These are phyloP conservation scores for Tenthredo notha DNA, from an alignment of 2,888 invertebrate species.

Conservation along the genomic window DNA sequence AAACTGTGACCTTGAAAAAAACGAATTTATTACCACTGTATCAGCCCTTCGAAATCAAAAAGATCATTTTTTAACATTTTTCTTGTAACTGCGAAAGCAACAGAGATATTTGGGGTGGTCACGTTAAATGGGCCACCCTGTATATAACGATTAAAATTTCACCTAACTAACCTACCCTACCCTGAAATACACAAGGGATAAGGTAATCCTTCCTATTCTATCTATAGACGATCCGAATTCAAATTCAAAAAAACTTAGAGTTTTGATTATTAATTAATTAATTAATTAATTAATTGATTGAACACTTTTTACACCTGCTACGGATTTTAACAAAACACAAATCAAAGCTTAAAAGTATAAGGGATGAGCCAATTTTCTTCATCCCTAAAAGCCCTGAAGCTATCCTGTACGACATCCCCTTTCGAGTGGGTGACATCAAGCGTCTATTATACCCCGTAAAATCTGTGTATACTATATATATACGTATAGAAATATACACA, in stretches of 20 bases:
- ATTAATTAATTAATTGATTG: background rate
- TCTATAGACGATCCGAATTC: too few relatives aligned
- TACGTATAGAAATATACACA: background rate
- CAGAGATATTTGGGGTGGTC: too few relatives aligned
- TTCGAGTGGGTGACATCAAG: background rate
- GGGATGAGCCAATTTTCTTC: conserved; percentile 5
- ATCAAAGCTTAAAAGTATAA: background rate
- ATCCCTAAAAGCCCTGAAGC: background rate
- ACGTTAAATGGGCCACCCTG: too few relatives aligned
- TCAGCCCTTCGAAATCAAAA: too few relatives aligned
- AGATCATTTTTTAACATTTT: too few relatives aligned
- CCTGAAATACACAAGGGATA: too few relatives aligned
- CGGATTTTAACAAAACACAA: background rate
- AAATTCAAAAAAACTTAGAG: too few relatives aligned
- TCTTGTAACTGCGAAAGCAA: too few relatives aligned
- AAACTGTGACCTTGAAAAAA: too few relatives aligned
- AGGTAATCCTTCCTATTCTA: background rate
- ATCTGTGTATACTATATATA: background rate
- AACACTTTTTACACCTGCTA: background rate
- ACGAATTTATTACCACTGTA: too few relatives aligned
- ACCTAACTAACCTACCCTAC: background rate
- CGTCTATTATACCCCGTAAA: conserved; percentile 4
- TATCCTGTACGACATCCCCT: background rate
- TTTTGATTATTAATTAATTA: too few relatives aligned
- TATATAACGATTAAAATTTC: background rate